Conservation (phyloP, 1,140 invertebrate genomes). For the Colletes latitarsis region DNA sequence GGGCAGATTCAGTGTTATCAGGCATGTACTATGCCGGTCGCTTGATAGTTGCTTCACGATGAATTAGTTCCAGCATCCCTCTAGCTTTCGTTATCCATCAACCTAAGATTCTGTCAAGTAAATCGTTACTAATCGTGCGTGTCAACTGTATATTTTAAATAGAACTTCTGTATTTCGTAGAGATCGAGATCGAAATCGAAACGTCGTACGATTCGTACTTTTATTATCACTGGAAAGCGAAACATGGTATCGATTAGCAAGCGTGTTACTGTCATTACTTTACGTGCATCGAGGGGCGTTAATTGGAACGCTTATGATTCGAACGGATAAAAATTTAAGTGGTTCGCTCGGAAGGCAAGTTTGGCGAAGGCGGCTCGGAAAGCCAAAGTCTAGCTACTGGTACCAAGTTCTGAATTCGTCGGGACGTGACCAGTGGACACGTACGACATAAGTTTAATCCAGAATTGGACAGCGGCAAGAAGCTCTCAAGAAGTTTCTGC, state of each 20-base stretch:
- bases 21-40: slow-evolving; percentile 35
- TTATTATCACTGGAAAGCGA: too few relatives aligned
- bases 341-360: background rate
- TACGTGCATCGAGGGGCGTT: background rate
- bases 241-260: too few relatives aligned
- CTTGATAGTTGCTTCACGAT: background rate
- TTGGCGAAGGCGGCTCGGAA: slow-evolving; percentile 7
- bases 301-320: background rate
- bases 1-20: too few relatives aligned
- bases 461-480: slow-evolving; percentile 46
- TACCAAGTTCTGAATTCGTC: slow-evolving; percentile 35
- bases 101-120: too few relatives aligned
- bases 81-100: slow-evolving; percentile 13
- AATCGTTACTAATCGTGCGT: too few relatives aligned
- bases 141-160: too few relatives aligned
- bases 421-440: slow-evolving; percentile 33
- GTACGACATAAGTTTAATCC: slow-evolving; percentile 51
- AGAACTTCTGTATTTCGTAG: too few relatives aligned
- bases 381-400: slow-evolving; percentile 26
- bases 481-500: slow-evolving; percentile 50
- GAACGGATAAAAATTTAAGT: slow-evolving; percentile 19
- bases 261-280: background rate
- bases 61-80: slow-evolving; percentile 13
- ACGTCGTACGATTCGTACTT: too few relatives aligned
- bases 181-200: too few relatives aligned